phyloP scores from a whole-genome alignment of 2,888 invertebrate species.

The Yponomeuta evonymella region DNA sequence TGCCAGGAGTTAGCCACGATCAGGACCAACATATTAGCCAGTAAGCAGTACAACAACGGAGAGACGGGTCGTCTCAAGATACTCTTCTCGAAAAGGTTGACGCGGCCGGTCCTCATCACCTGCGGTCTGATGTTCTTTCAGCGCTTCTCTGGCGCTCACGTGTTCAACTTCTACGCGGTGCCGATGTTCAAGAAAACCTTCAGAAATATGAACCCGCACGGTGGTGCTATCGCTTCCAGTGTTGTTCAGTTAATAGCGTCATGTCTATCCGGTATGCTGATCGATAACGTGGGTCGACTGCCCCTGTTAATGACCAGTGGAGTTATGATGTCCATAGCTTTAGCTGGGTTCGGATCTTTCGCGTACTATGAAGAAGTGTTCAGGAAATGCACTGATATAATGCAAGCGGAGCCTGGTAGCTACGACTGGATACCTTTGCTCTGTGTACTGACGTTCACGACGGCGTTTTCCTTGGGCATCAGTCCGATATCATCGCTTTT shows the following conservation, averaged over 20 bases:
- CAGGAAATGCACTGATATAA: conserved; percentile 42
- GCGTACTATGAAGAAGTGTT: conserved; percentile 85
- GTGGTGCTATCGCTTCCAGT: conserved; percentile 88
- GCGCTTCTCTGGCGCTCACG: conserved; percentile 87
- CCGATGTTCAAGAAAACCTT: conserved; percentile 90
- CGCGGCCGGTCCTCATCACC: conserved; percentile 85
- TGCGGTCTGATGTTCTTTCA: conserved; percentile 94
- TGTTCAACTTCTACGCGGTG: conserved; percentile 90
- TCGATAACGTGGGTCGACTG: conserved; percentile 89
- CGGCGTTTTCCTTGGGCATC: conserved; percentile 87
- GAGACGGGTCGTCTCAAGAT: conserved; percentile 51
- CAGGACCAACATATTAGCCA: conserved; percentile 80
- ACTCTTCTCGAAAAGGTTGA: conserved; percentile 59
- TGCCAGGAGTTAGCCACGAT: conserved; percentile 83
- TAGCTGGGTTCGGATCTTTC: conserved; percentile 89
- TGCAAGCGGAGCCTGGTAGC: conserved; percentile 63
- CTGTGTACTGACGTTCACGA: conserved; percentile 88
- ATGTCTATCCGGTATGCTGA: conserved; percentile 86
- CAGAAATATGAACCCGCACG: conserved; percentile 85
- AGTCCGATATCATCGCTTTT: conserved; percentile 85
- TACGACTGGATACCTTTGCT: conserved; percentile 90
- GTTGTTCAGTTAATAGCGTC: conserved; percentile 89
- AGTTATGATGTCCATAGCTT: conserved; percentile 88
- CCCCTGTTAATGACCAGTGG: conserved; percentile 89
- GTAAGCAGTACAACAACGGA: conserved; percentile 53